phyloP scores from a whole-genome alignment of 2,113 vertebrate species.

The Galbula dea region DNA sequence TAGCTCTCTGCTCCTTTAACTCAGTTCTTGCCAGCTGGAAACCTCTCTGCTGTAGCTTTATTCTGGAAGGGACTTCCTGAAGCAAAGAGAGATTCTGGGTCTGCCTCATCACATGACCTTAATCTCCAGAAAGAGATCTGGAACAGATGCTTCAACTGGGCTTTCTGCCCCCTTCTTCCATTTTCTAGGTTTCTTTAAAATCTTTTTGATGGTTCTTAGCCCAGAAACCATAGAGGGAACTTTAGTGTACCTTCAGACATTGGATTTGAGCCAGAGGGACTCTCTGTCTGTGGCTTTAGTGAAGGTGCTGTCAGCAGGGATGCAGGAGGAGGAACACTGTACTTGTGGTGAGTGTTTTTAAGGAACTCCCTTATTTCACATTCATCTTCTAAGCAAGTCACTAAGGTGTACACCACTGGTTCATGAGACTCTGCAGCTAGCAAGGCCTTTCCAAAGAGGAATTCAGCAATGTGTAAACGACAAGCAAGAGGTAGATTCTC shows the following conservation, averaged over 20 bases:
- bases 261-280: background rate
- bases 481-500: conserved; percentile 82
- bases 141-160: background rate
- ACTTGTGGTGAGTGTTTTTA: conserved; percentile 83
- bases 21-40: background rate
- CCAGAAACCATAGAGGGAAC: background rate
- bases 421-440: conserved; percentile 79
- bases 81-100: background rate
- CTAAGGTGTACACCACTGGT: conserved; percentile 87
- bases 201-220: background rate
- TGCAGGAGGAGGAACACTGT: conserved; percentile 79
- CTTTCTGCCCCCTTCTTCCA: background rate
- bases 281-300: conserved; percentile 47
- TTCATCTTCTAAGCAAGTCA: conserved; percentile 88
- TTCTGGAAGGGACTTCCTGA: background rate
- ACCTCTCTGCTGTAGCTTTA: background rate
- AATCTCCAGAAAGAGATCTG: background rate
- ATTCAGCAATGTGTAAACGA: conserved; percentile 85
- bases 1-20: background rate
- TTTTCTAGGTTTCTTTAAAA: no score
- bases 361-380: conserved; percentile 78
- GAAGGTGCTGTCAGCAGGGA: conserved; percentile 47
- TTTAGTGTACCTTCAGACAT: conserved; percentile 57
- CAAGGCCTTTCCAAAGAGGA: conserved; percentile 85
- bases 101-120: background rate